A percentile compares a stretch with the other conserved stretches of the same genome.
phyloP scores from a whole-genome alignment of 2,888 invertebrate genomes.

The Hydrotaea cyrtoneurina region DNA sequence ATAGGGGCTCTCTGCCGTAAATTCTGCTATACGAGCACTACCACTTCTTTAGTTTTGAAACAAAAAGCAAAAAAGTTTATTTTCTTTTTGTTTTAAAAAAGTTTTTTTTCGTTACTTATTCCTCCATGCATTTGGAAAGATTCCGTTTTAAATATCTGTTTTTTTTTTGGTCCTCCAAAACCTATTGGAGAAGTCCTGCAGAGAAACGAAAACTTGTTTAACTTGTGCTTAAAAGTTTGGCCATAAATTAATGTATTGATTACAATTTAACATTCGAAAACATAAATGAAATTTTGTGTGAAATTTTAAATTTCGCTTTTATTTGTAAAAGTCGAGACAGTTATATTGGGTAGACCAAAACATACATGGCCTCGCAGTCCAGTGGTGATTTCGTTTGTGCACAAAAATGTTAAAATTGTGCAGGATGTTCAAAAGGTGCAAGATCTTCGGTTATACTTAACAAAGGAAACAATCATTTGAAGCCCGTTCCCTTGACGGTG shows the following conservation, averaged over 20 bases:
- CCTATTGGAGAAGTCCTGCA: background rate
- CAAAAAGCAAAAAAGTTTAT: background rate
- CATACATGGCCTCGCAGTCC: too few species aligned
- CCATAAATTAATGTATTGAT: constrained; percentile 24
- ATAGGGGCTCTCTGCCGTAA: constrained; percentile 2
- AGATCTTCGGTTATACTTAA: too few species aligned
- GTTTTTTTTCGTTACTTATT: background rate
- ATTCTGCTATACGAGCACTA: background rate
- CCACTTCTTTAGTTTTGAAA: background rate
- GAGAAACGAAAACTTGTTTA: background rate
- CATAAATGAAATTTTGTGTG: background rate
- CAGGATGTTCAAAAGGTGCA: too few species aligned
- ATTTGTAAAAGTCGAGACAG: background rate
- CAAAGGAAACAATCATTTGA: too few species aligned
- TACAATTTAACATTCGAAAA: constrained; percentile 4
- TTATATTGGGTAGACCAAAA: too few species aligned
- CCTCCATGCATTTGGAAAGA: background rate
- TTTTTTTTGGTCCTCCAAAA: background rate
- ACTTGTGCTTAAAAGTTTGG: constrained; percentile 21
- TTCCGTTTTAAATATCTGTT: background rate
- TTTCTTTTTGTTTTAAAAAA: background rate
- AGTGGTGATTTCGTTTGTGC: too few species aligned
- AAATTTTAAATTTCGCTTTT: background rate
- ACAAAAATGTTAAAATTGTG: too few species aligned
- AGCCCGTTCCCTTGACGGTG: too few species aligned